Evolutionary conservation across 1,140 invertebrate genomes (phyloP).

Genomic region (Aphelenchoides besseyi): DNA sequence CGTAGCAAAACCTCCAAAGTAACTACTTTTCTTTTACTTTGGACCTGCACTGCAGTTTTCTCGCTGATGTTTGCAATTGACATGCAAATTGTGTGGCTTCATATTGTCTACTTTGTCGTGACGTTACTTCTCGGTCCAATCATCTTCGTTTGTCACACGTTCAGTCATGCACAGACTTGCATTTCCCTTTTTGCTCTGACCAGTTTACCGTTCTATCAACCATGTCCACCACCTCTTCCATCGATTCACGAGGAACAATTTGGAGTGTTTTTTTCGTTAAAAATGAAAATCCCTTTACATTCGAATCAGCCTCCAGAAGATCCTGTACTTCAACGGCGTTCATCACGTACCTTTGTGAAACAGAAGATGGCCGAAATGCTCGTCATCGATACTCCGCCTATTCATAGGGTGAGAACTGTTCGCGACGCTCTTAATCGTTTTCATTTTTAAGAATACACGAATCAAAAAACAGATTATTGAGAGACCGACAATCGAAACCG

Average conservation of each 20-base stretch:
- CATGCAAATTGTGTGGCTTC: slow-evolving; percentile 12
- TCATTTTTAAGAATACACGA: neutral
- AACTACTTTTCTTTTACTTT: slow-evolving; percentile 1
- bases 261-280: slow-evolving; percentile 7
- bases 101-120: slow-evolving; percentile 3
- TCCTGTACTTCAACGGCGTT: neutral
- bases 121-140: slow-evolving; percentile 5
- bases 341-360: neutral
- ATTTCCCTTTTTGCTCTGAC: slow-evolving; percentile 15
- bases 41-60: neutral
- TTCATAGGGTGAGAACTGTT: neutral
- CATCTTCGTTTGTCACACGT: slow-evolving; percentile 17
- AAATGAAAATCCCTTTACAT: slow-evolving; percentile 11
- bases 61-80: slow-evolving; percentile 20
- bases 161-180: slow-evolving; percentile 9
- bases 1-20: slow-evolving; percentile 16
- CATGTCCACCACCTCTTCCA: slow-evolving; percentile 11
- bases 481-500: neutral
- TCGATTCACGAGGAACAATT: neutral
- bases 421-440: neutral
- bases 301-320: neutral
- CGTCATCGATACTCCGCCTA: slow-evolving; percentile 4
- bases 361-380: neutral
- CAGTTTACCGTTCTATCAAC: slow-evolving; percentile 8
- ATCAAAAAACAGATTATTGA: neutral